Base-by-base conservation (phyloP, 2,113 vertebrate species). In the Rattus rattus region DNA sequence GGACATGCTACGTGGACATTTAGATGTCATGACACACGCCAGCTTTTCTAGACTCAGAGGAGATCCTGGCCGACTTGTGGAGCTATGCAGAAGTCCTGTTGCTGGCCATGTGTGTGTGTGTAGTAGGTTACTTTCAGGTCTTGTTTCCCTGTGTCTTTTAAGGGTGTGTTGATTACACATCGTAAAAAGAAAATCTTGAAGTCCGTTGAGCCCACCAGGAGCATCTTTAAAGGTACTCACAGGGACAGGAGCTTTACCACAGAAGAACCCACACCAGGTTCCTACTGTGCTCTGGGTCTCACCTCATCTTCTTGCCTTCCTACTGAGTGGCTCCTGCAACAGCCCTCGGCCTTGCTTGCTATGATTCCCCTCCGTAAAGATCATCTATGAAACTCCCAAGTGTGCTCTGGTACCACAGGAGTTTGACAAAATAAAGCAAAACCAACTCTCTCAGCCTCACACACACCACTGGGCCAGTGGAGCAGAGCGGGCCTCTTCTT, bases 21-120 rank as follows among this genome's bases (percentile, higher is more conserved):
- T 79, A 79, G 13, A 17, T 76, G 63, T 87, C 59, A 77, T 8
- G 63, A 49, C 3, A 30, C 36, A 88, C 59, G 92, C 56, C 52
- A 83, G n/a, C 80, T 56, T 81, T 87, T 88, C 65, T 72, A 47
- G 80, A 77, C 54, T 75, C 49, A 94, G 70, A 95, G 49, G 39
- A 75, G 13, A 33, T 8, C 36, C 36, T 61, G 81, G 49, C 24
- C 28, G 87, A 49, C 24, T 36, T 70, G 56, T 14, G 19, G 49
- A 75, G 69, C 20, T 49, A 11, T 26, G 11, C 2, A 76, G 28
- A 89, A 30, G 30, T 14, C 61, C 33, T 84, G 28, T 5, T 95
- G 26, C 54, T 67, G 28, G 2, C 81, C 59, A 3, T 54, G 26
- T 24, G 75, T 14, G 54, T 61, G 86, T 24, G 33, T 36, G 30